Percentiles rank a stretch among this genome's conserved stretches.
These are phyloP conservation scores for Crypturellus tataupa DNA, from an alignment of 2,797 vertebrate species.

Conservation along the genomic window DNA sequence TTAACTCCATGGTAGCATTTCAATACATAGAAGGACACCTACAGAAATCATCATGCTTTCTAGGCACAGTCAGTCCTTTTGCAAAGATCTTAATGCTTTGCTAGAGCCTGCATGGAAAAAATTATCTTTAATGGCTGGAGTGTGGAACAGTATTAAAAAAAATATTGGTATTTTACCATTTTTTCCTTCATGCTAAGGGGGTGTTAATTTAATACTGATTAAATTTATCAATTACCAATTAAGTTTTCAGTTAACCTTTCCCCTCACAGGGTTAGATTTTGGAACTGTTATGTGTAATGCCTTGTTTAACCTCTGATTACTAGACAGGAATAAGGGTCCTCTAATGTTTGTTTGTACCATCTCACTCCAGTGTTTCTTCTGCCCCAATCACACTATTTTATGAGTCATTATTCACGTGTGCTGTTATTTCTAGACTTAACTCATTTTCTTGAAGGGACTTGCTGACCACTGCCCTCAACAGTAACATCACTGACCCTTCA, in stretches of 20 bases:
- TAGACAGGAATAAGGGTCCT: neutral
- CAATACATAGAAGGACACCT: neutral
- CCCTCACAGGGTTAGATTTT: neutral
- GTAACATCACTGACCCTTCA: neutral
- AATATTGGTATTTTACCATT: neutral
- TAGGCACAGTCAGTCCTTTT: neutral
- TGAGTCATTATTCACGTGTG: neutral
- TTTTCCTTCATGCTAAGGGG: neutral
- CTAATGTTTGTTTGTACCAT: neutral
- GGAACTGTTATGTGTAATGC: neutral
- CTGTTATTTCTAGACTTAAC: neutral
- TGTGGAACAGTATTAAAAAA: neutral
- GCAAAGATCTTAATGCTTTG: neutral
- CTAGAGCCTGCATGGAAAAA: neutral
- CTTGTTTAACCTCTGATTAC: neutral
- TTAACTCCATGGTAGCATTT: neutral
- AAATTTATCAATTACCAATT: neutral
- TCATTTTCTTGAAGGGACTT: neutral
- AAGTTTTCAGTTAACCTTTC: neutral
- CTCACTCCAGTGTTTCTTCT: neutral
- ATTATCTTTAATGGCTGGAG: neutral
- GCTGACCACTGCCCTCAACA: neutral
- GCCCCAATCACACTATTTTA: neutral
- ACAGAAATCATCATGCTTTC: neutral
- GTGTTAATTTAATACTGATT: neutral